Evolutionary conservation across 2,113 vertebrate species (phyloP), one percentile per base, ranked within the genome.

Genomic region (Glaucidium brasilianum): DNA sequence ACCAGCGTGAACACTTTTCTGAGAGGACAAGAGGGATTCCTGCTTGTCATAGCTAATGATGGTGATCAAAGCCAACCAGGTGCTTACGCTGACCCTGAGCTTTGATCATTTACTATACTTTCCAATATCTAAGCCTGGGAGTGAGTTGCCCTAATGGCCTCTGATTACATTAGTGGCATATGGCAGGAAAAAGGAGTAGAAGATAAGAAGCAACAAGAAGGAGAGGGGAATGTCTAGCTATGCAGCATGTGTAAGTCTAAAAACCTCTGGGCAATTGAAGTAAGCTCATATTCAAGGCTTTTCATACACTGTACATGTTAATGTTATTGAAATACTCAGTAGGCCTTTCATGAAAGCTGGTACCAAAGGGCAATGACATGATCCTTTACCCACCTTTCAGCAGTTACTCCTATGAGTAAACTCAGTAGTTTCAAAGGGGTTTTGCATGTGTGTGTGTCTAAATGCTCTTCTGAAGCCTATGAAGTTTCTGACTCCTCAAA

Each of bases 11-110:
- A 71, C 78, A 90, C 26, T 91, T 87, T 96, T 88, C 79, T 78
- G 86, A 55, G 73, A 96, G 84, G 95, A 92, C 81, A 95, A 81
- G 89, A 94, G 66, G 66, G 73, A 96, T 94, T 90, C 34, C 81
- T 97, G 71, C 71, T 96, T 96, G 92, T 95, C 94, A 92, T 94
- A 94, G 90, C 74, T 96, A 91, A 85, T 95, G 91, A 96, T 59
- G 55, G 53, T 93, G 90, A 97, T 96, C 96, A 97, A 97, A 98
- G 87, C 20, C 35, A 88, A 41, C 63, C 89, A 91, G 87, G 74
- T 95, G 79, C 47, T 91, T 73, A n/a, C 86, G 74, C 58, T 97
- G 93, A 96, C 86, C 85, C 92, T 88, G 69, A 86, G 68, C 89
- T 97, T 96, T 96, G 92, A 95, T 97, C 93, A 79, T 86, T 87